Evolutionary conservation across 2,797 vertebrate species (phyloP).

Genomic region (Acipenser oxyrinchus): DNA sequence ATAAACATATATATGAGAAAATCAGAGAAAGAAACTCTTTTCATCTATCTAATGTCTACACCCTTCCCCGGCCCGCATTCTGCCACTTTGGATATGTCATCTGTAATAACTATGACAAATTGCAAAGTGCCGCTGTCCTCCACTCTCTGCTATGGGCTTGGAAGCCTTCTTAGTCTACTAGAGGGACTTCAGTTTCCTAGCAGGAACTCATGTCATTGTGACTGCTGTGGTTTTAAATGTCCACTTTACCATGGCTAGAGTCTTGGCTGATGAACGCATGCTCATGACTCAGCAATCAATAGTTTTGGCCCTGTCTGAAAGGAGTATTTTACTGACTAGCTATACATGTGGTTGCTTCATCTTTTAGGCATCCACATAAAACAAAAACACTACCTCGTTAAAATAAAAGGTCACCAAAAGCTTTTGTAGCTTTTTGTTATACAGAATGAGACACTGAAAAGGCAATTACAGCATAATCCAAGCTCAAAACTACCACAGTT

Average conservation of each 20-base stretch:
- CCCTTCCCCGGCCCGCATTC: conserved; percentile 44
- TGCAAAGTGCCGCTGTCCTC: conserved; percentile 49
- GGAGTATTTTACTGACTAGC: no score
- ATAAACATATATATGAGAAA: background rate
- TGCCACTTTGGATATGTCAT: conserved; percentile 76
- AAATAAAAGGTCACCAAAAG: no score
- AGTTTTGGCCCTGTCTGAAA: no score
- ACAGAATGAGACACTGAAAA: no score
- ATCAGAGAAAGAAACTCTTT: conserved; percentile 33
- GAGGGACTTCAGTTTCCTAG: conserved; percentile 50
- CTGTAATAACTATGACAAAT: conserved; percentile 88
- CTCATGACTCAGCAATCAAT: no score
- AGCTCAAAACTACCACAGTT: no score
- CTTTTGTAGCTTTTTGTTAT: no score
- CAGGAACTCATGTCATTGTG: conserved; percentile 47
- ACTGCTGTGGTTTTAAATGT: conserved; percentile 31
- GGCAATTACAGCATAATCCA: no score
- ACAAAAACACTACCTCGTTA: no score
- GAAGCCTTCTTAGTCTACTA: conserved; percentile 46
- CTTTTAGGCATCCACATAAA: no score
- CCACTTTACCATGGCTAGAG: conserved; percentile 38
- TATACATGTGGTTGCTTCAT: no score
- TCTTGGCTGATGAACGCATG: conserved; percentile 36
- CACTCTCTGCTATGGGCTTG: conserved; percentile 37
- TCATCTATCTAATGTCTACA: conserved; percentile 51